Percentiles rank a stretch among this genome's conserved stretches.
Conservation (phyloP, 2,888 invertebrate species). For the Diploptera punctata region DNA sequence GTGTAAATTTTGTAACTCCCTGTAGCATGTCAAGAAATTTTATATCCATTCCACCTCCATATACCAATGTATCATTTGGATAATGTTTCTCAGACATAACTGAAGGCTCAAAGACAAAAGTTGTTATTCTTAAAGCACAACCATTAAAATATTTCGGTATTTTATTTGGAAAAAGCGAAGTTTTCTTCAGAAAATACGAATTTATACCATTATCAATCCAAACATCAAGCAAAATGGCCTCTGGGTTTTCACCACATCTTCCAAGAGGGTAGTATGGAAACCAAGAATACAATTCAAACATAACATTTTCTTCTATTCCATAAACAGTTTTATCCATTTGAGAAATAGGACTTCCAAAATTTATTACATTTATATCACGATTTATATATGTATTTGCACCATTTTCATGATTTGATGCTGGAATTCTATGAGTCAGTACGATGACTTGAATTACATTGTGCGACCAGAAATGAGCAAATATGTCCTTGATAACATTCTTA, state of each 20-base stretch:
- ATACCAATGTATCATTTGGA: background rate
- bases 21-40: background rate
- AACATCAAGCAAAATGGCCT: background rate
- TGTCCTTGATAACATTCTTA: too few species aligned
- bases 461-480: too few species aligned
- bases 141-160: background rate
- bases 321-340: too few species aligned
- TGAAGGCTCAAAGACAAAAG: background rate
- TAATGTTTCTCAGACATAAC: background rate
- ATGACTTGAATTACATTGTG: too few species aligned
- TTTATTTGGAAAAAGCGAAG: background rate
- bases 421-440: too few species aligned
- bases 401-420: too few species aligned
- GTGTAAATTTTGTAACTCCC: background rate
- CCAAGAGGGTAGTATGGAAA: background rate
- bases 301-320: background rate
- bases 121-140: background rate
- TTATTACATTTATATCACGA: too few species aligned
- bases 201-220: background rate
- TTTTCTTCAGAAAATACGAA: background rate
- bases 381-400: too few species aligned
- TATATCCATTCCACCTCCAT: background rate
- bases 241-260: background rate
- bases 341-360: too few species aligned
- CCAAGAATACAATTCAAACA: background rate